Conservation (phyloP, 2,113 vertebrate species). For the Heterocephalus glaber region DNA sequence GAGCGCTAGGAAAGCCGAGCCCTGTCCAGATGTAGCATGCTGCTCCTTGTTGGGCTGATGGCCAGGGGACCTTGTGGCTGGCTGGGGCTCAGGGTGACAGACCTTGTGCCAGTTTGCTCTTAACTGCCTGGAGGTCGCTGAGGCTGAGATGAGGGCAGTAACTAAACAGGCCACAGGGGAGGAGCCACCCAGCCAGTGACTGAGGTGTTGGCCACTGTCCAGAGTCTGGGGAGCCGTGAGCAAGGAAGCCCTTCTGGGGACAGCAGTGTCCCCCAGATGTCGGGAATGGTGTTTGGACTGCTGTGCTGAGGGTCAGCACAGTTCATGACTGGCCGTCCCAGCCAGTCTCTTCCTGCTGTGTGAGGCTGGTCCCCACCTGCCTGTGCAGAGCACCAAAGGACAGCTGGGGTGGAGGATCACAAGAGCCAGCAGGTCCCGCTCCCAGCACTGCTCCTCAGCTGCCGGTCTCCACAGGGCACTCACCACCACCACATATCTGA, state of each 20-base stretch:
- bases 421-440: background rate
- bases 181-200: background rate
- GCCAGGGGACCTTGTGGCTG: background rate
- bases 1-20: background rate
- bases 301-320: background rate
- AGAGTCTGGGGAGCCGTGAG: background rate
- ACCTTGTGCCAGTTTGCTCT: background rate
- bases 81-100: background rate
- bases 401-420: background rate
- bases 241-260: background rate
- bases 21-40: background rate
- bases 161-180: background rate
- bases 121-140: background rate
- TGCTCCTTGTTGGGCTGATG: background rate
- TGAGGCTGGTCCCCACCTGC: background rate
- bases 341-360: background rate
- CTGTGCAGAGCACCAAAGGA: background rate
- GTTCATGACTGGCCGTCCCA: rapidly evolving
- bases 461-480: rapidly evolving
- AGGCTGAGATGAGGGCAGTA: background rate
- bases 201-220: background rate
- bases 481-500: background rate
- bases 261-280: background rate
- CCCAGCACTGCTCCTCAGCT: background rate
- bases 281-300: background rate